Evolutionary conservation across 1,140 invertebrate genomes (phyloP).

Genomic region (Pogonomyrmex californicus): DNA sequence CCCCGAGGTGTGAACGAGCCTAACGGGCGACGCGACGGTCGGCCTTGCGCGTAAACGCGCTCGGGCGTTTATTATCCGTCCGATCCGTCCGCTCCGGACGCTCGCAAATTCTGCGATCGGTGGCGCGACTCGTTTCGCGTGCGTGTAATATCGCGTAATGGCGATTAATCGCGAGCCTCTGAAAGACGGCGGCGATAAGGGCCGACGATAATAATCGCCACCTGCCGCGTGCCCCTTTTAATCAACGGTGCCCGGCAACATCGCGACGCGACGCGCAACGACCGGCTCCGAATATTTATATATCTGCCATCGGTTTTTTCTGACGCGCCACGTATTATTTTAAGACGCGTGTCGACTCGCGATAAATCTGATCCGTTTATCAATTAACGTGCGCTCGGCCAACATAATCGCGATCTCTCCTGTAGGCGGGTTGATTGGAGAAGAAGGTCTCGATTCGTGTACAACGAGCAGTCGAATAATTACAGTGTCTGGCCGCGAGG

Average conservation of each 20-base stretch:
- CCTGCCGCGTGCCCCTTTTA: conserved; percentile 57
- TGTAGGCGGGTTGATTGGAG: conserved; percentile 43
- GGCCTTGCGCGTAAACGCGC: conserved; percentile 65
- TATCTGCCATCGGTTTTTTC: conserved; percentile 41
- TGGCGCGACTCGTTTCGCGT: conserved; percentile 61
- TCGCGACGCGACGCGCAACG: not conserved
- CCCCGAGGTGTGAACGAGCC: conserved; percentile 77
- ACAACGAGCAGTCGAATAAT: conserved; percentile 49
- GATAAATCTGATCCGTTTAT: conserved; percentile 62
- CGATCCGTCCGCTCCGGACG: not conserved
- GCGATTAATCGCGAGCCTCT: conserved; percentile 64
- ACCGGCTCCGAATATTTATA: conserved; percentile 49
- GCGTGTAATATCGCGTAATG: conserved; percentile 70
- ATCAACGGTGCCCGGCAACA: conserved; percentile 26
- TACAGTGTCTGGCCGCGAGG: conserved; percentile 41
- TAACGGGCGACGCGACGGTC: conserved; percentile 66
- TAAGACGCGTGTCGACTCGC: conserved; percentile 53
- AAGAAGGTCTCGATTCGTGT: not conserved
- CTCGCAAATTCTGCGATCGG: conserved; percentile 52
- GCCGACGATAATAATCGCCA: conserved; percentile 61
- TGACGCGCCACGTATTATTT: conserved; percentile 50
- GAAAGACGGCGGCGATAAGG: conserved; percentile 55
- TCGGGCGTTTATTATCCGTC: conserved; percentile 73
- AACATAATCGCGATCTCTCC: conserved; percentile 39
- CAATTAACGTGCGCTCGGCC: conserved; percentile 49